Conservation (phyloP, 2,113 vertebrate genomes). For the Oxyruncus cristatus region DNA sequence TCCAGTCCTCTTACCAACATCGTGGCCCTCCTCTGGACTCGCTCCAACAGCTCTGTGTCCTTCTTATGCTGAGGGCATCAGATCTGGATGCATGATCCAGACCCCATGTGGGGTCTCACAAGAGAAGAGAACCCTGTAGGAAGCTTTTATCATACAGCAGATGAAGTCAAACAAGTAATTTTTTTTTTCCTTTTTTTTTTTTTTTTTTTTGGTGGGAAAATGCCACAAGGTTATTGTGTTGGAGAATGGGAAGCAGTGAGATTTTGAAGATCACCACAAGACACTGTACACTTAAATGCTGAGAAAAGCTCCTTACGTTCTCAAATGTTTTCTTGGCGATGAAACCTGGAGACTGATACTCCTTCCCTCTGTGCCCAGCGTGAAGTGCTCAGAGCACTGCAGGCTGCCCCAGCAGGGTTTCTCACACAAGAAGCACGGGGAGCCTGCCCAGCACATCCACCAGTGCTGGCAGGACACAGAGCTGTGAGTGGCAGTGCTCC, state of each 20-base stretch:
- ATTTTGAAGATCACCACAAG: background rate
- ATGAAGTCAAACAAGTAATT: background rate
- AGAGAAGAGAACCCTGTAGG: background rate
- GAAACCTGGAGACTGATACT: background rate
- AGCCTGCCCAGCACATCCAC: background rate
- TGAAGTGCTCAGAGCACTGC: fast-evolving
- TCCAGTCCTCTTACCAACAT: background rate
- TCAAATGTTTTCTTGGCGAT: background rate
- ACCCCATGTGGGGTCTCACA: background rate
- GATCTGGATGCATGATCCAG: fast-evolving
- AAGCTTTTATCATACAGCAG: background rate
- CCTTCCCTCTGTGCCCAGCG: fast-evolving
- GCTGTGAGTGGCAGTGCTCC: background rate
- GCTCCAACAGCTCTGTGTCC: background rate
- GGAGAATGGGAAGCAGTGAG: background rate
- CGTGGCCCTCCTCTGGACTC: fast-evolving
- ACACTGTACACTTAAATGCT: background rate
- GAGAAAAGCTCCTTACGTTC: background rate
- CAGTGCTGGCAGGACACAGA: no score
- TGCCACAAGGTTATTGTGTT: background rate
- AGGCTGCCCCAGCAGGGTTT: background rate
- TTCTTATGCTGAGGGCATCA: background rate
- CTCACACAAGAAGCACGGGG: fast-evolving
- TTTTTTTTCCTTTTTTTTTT: background rate
- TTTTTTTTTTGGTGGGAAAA: background rate